These are phyloP conservation scores for Copidosoma aretas DNA, from an alignment of 2,888 invertebrate genomes.

Conservation along the genomic window DNA sequence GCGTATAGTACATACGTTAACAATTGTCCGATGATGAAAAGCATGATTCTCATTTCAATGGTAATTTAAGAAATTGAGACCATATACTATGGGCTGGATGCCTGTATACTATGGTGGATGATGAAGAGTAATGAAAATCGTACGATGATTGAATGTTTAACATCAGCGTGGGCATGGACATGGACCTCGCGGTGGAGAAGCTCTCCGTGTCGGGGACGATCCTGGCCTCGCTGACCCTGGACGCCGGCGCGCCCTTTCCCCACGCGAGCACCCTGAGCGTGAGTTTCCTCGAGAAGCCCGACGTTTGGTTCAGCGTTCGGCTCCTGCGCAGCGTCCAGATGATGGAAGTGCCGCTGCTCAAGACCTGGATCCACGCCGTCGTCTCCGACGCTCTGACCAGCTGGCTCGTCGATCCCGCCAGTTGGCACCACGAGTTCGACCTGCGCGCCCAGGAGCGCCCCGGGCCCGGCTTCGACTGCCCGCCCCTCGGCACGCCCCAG, in stretches of 20 bases:
- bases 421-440: constrained; percentile 58
- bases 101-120: too few relatives aligned
- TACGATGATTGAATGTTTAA: constrained; percentile 2
- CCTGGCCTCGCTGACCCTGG: constrained; percentile 62
- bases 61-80: too few relatives aligned
- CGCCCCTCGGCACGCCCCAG: constrained; percentile 48
- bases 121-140: background rate
- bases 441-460: constrained; percentile 56
- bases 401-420: constrained; percentile 63
- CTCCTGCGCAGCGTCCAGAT: constrained; percentile 63
- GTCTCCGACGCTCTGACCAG: constrained; percentile 64
- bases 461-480: constrained; percentile 54
- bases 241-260: constrained; percentile 65
- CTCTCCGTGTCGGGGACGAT: constrained; percentile 63
- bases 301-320: constrained; percentile 66
- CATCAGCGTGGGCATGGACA: constrained; percentile 63
- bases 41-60: too few relatives aligned
- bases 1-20: too few relatives aligned
- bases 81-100: too few relatives aligned
- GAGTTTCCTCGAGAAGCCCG: constrained; percentile 65
- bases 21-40: too few relatives aligned
- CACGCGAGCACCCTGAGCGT: constrained; percentile 64
- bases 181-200: constrained; percentile 65
- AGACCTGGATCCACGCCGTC: constrained; percentile 66
- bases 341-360: constrained; percentile 66